A percentile compares a stretch with the other conserved stretches of the same genome.
These are phyloP conservation scores for Saguinus midas DNA, from an alignment of 2,113 vertebrate species.

Conservation along the genomic window DNA sequence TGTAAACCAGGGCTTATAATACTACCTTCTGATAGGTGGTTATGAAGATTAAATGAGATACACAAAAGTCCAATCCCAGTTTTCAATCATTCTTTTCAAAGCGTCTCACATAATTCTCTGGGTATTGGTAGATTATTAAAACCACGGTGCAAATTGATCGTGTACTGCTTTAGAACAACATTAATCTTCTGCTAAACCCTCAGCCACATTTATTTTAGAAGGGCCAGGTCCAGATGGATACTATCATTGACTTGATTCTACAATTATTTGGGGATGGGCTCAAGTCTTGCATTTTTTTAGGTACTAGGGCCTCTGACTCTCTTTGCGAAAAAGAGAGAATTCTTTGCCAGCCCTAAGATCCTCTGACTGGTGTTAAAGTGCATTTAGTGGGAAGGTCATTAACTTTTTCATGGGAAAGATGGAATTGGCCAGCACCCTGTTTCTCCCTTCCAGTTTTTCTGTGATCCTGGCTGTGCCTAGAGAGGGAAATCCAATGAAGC, in stretches of 20 bases:
- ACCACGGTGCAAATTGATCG: neutral
- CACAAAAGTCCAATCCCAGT: neutral
- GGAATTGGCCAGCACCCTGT: neutral
- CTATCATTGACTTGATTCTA: neutral
- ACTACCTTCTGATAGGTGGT: neutral
- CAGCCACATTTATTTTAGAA: neutral
- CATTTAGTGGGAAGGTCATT: slow-evolving; percentile 32
- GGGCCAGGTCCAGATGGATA: neutral
- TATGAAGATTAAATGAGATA: neutral
- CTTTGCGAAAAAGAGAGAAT: neutral
- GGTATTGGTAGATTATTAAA: neutral
- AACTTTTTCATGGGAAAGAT: slow-evolving; percentile 50
- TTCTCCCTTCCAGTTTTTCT: neutral
- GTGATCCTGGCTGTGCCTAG: neutral
- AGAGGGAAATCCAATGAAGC: neutral
- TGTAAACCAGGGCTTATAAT: neutral
- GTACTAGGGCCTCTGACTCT: neutral
- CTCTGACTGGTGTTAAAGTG: neutral
- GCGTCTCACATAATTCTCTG: neutral
- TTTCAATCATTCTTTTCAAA: slow-evolving; percentile 28
- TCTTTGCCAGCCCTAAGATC: neutral
- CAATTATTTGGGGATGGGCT: slow-evolving; percentile 20
- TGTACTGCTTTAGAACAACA: neutral
- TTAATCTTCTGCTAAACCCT: neutral
- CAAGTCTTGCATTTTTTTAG: slow-evolving; percentile 21